Percentiles rank a stretch among this genome's conserved stretches.
Evolutionary conservation across 2,797 vertebrate genomes (phyloP).

Genomic region (Columba guinea): DNA sequence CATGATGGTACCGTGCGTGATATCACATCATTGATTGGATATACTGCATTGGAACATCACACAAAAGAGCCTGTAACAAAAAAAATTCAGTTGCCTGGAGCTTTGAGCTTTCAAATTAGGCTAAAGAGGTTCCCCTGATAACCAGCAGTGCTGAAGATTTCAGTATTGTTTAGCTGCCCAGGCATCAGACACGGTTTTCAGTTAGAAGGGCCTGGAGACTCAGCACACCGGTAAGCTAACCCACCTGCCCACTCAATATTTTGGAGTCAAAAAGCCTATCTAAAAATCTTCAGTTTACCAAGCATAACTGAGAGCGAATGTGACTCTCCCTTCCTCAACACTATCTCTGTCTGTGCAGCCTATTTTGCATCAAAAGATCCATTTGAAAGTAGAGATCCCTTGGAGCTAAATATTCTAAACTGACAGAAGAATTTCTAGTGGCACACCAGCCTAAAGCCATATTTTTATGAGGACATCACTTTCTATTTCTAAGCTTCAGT

Average conservation of each 20-base stretch:
- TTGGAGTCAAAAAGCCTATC: slow-evolving; percentile 61
- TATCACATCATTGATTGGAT: slow-evolving; percentile 72
- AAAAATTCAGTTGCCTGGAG: slow-evolving; percentile 73
- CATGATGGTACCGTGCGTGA: slow-evolving; percentile 27
- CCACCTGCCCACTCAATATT: slow-evolving; percentile 16
- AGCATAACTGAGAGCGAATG: slow-evolving; percentile 66
- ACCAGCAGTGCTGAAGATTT: slow-evolving; percentile 69
- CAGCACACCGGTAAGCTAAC: background rate
- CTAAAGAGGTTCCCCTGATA: slow-evolving; percentile 79
- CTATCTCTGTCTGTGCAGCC: slow-evolving; percentile 74
- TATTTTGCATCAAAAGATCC: slow-evolving; percentile 85
- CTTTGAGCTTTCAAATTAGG: slow-evolving; percentile 80
- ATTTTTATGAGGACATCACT: slow-evolving; percentile 88
- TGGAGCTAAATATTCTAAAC: slow-evolving; percentile 82
- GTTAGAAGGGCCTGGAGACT: background rate
- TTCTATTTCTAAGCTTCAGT: slow-evolving; percentile 83
- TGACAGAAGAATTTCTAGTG: slow-evolving; percentile 85
- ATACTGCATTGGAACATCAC: slow-evolving; percentile 67
- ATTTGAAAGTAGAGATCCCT: slow-evolving; percentile 82
- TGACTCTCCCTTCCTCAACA: slow-evolving; percentile 63
- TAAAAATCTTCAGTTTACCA: slow-evolving; percentile 53
- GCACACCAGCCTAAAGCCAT: slow-evolving; percentile 80
- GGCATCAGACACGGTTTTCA: slow-evolving; percentile 36
- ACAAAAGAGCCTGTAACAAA: slow-evolving; percentile 64
- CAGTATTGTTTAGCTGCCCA: slow-evolving; percentile 65